phyloP scores from a whole-genome alignment of 2,888 invertebrate species.

The Ormyrus labotus region DNA sequence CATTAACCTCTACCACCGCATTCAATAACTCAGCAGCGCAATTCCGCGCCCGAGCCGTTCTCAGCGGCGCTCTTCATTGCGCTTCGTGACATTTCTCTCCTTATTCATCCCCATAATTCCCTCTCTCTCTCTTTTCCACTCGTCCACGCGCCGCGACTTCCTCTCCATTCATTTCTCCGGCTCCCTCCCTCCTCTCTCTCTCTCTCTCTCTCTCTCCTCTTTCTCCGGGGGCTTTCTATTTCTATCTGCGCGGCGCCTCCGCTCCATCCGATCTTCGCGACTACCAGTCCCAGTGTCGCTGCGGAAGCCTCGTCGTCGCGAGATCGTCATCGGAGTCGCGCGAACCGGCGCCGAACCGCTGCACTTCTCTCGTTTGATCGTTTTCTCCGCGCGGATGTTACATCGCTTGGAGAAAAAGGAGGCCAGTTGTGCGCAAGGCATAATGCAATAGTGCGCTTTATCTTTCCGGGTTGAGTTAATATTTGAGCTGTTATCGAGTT shows the following conservation, averaged over 20 bases:
- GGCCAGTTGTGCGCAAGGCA: not conserved
- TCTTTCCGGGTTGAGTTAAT: not conserved
- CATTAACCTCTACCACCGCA: too few relatives aligned
- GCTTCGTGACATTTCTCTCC: slow-evolving; percentile 39
- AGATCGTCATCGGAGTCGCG: not conserved
- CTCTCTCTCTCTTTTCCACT: not conserved
- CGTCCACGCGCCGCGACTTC: too few relatives aligned
- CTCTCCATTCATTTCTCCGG: too few relatives aligned
- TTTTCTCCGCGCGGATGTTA: not conserved
- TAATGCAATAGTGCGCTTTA: too few relatives aligned
- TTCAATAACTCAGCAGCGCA: too few relatives aligned
- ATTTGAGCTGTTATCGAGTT: not conserved
- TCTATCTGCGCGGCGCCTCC: not conserved
- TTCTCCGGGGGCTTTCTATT: not conserved
- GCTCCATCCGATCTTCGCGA: slow-evolving; percentile 4
- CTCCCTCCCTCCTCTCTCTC: slow-evolving; percentile 34
- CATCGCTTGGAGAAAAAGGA: not conserved
- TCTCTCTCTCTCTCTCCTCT: slow-evolving; percentile 16
- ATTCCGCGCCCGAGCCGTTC: too few relatives aligned
- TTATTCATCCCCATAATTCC: slow-evolving; percentile 34
- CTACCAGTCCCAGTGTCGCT: not conserved
- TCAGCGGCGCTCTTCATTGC: slow-evolving; percentile 14
- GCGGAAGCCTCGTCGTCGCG: not conserved
- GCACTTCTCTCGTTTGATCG: not conserved
- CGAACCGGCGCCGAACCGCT: not conserved